Evolutionary conservation across 1,140 invertebrate genomes (phyloP).

Genomic region (Zaprionus davidi): DNA sequence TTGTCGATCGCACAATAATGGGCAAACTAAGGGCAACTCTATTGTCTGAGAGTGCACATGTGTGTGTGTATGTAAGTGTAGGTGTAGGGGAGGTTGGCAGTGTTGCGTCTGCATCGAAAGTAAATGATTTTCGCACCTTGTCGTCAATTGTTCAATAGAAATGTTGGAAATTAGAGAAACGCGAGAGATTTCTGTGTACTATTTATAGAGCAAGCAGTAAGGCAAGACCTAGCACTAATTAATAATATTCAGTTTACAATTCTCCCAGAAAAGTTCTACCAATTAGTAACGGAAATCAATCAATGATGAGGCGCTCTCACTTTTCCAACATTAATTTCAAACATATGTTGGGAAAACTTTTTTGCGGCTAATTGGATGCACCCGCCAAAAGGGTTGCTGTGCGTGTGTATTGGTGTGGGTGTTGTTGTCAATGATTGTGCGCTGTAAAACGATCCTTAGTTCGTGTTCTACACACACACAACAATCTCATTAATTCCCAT

Average conservation of each 20-base stretch:
- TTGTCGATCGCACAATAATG: slow-evolving; percentile 79
- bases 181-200: slow-evolving; percentile 19
- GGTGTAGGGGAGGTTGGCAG: slow-evolving; percentile 6
- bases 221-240: slow-evolving; percentile 30
- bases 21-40: slow-evolving; percentile 53
- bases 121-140: slow-evolving; percentile 75
- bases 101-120: slow-evolving; percentile 45
- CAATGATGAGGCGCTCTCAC: slow-evolving; percentile 29
- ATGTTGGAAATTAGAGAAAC: slow-evolving; percentile 35
- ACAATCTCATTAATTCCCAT: slow-evolving; percentile 62
- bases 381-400: slow-evolving; percentile 36
- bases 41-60: background rate
- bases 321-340: slow-evolving; percentile 50
- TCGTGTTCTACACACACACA: slow-evolving; percentile 2
- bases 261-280: slow-evolving; percentile 15
- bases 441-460: slow-evolving; percentile 45
- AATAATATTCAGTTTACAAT: slow-evolving; percentile 36
- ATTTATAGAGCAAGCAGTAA: slow-evolving; percentile 27
- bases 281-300: slow-evolving; percentile 65
- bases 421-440: slow-evolving; percentile 24
- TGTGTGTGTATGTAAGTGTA: slow-evolving; percentile 5
- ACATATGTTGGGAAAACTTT: slow-evolving; percentile 63
- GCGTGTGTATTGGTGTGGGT: background rate
- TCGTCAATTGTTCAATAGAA: slow-evolving; percentile 50
- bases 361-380: slow-evolving; percentile 65